phyloP scores from a whole-genome alignment of 1,140 invertebrate genomes.

The Pseudomyrmex flavicornis region DNA sequence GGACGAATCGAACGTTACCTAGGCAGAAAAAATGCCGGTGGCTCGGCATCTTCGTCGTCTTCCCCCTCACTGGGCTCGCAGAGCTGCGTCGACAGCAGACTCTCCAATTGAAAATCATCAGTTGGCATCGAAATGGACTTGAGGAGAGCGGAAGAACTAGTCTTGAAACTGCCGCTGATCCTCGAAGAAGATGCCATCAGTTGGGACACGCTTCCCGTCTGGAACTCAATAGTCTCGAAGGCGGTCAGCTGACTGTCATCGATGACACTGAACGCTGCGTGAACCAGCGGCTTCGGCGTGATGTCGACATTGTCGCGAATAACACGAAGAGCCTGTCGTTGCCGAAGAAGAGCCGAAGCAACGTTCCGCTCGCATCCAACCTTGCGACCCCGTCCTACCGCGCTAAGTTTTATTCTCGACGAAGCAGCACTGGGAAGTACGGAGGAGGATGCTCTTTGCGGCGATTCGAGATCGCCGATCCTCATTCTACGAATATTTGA shows the following conservation, averaged over 20 bases:
- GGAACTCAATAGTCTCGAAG: slow-evolving; percentile 68
- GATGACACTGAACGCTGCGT: slow-evolving; percentile 55
- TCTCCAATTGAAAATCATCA: slow-evolving; percentile 69
- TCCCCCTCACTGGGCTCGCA: slow-evolving; percentile 78
- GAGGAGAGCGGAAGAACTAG: slow-evolving; percentile 56
- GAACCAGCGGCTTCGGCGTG: slow-evolving; percentile 69
- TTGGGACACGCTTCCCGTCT: slow-evolving; percentile 45
- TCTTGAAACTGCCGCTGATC: neutral
- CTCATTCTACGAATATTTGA: slow-evolving; percentile 45
- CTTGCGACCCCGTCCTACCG: neutral
- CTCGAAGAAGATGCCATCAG: slow-evolving; percentile 51
- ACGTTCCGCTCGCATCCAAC: slow-evolving; percentile 43
- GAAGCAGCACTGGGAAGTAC: slow-evolving; percentile 37
- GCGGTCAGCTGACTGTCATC: slow-evolving; percentile 69
- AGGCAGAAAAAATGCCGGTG: slow-evolving; percentile 84
- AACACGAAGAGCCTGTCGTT: slow-evolving; percentile 63
- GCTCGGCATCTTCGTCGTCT: slow-evolving; percentile 78
- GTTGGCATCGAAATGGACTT: slow-evolving; percentile 54
- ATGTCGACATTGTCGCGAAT: slow-evolving; percentile 64
- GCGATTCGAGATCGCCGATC: neutral
- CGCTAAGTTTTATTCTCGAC: slow-evolving; percentile 55
- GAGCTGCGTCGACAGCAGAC: slow-evolving; percentile 87
- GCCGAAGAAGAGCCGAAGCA: slow-evolving; percentile 63
- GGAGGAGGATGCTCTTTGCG: slow-evolving; percentile 11
- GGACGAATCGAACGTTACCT: slow-evolving; percentile 68